Conservation (phyloP, 1,140 invertebrate species). For the Chironomus striatipennis region DNA sequence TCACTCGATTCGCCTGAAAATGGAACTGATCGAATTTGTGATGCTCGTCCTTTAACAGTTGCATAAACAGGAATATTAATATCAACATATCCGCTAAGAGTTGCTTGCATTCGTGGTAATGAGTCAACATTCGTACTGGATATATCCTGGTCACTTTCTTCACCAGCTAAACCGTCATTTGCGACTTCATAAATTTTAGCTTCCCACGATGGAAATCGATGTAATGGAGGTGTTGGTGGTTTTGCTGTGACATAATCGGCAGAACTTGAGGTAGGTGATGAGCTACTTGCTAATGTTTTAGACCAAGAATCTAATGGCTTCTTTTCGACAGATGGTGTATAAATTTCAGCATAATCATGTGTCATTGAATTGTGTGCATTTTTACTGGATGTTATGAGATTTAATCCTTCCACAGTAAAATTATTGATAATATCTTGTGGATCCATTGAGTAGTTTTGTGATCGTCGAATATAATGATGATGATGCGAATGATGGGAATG, state of each 20-base stretch:
- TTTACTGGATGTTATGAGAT: slow-evolving; percentile 34
- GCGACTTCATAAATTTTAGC: slow-evolving; percentile 89
- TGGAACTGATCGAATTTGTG: slow-evolving; percentile 90
- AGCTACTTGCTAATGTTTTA: slow-evolving; percentile 43
- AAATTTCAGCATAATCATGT: slow-evolving; percentile 88
- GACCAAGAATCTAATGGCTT: slow-evolving; percentile 42
- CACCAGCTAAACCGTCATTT: slow-evolving; percentile 61
- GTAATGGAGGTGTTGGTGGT: slow-evolving; percentile 81
- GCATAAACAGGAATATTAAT: slow-evolving; percentile 90
- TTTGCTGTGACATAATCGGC: slow-evolving; percentile 41
- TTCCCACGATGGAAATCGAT: slow-evolving; percentile 86
- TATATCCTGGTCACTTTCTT: slow-evolving; percentile 28
- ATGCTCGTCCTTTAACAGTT: slow-evolving; percentile 90
- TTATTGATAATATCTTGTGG: slow-evolving; percentile 42
- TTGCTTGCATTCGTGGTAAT: slow-evolving; percentile 41
- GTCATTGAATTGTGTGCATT: slow-evolving; percentile 44
- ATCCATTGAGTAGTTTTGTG: slow-evolving; percentile 44
- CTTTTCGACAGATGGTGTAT: slow-evolving; percentile 79
- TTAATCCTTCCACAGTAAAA: slow-evolving; percentile 48
- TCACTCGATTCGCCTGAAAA: slow-evolving; percentile 93
- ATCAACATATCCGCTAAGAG: slow-evolving; percentile 64
- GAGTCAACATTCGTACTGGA: slow-evolving; percentile 37
- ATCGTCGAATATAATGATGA: slow-evolving; percentile 37
- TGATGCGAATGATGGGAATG: slow-evolving; percentile 38
- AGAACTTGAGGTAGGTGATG: slow-evolving; percentile 36